Percentiles rank a stretch among this genome's conserved stretches.
These are phyloP conservation scores for Brenthis daphne DNA, from an alignment of 2,888 invertebrate species.

Conservation along the genomic window DNA sequence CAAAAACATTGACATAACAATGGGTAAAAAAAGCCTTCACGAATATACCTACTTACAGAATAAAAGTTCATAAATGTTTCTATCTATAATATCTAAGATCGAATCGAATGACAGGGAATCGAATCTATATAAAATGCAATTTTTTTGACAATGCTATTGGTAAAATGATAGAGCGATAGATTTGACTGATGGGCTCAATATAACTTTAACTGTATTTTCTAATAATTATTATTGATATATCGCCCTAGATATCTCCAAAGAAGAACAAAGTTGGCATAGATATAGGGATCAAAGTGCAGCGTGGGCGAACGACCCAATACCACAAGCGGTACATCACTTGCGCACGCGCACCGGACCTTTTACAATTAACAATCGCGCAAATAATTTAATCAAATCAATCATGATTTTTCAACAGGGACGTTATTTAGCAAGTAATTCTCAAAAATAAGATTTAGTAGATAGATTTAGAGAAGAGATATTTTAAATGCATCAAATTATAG, in stretches of 20 bases:
- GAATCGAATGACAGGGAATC: background rate
- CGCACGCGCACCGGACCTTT: slow-evolving; percentile 72
- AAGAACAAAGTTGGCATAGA: slow-evolving; percentile 80
- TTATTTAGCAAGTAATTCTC: background rate
- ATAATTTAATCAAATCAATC: slow-evolving; percentile 37
- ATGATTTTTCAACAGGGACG: slow-evolving; percentile 1
- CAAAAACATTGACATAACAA: slow-evolving; percentile 33
- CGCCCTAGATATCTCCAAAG: slow-evolving; percentile 73
- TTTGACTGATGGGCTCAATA: slow-evolving; percentile 16
- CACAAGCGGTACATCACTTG: slow-evolving; percentile 60
- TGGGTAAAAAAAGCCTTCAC: slow-evolving; percentile 24
- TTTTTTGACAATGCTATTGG: no score
- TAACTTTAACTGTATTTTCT: slow-evolving; percentile 32
- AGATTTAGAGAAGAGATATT: background rate
- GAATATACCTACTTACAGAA: slow-evolving; percentile 28
- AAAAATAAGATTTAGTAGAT: background rate
- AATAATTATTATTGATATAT: slow-evolving; percentile 44
- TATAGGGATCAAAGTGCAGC: slow-evolving; percentile 78
- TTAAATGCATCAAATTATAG: background rate
- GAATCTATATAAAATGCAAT: no score
- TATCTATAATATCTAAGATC: background rate
- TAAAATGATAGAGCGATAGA: background rate
- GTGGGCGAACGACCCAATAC: slow-evolving; percentile 80
- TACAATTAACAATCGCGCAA: slow-evolving; percentile 51
- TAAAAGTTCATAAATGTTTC: slow-evolving; percentile 12